A percentile compares a stretch with the other conserved stretches of the same genome.
phyloP scores from a whole-genome alignment of 2,113 vertebrate genomes.

The Pontoporia blainvillei region DNA sequence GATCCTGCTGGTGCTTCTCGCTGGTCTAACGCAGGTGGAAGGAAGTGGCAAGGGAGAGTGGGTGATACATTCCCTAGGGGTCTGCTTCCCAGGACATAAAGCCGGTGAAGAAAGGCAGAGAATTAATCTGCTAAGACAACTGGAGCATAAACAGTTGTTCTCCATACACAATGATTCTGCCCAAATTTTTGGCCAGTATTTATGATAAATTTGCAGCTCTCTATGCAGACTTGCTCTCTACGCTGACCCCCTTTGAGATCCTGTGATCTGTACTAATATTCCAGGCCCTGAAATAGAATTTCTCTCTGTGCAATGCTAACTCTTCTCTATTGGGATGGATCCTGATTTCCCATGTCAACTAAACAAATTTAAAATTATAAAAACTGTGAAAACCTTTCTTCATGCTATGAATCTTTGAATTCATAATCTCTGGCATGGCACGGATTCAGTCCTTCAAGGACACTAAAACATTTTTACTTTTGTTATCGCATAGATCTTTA shows the following conservation, averaged over 20 bases:
- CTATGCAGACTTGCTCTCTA: not conserved
- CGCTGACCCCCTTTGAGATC: not conserved
- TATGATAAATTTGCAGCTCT: not conserved
- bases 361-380: not conserved
- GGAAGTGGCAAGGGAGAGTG: not conserved
- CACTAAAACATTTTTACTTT: not conserved
- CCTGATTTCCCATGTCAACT: not conserved
- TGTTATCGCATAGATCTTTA: conserved; percentile 22
- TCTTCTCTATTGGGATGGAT: not conserved
- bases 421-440: not conserved
- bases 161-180: not conserved
- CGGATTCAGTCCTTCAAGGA: conserved; percentile 8
- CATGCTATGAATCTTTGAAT: not conserved
- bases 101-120: not conserved
- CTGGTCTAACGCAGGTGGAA: not conserved
- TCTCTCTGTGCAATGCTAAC: not conserved
- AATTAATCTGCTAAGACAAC: not conserved
- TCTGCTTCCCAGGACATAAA: not conserved
- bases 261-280: not conserved
- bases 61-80: not conserved
- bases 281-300: not conserved
- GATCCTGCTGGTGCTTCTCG: not conserved
- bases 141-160: not conserved
- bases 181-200: not conserved
- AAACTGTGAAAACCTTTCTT: not conserved